These are phyloP conservation scores for Agapetus fuscipes DNA, from an alignment of 2,888 invertebrate species.

Conservation along the genomic window DNA sequence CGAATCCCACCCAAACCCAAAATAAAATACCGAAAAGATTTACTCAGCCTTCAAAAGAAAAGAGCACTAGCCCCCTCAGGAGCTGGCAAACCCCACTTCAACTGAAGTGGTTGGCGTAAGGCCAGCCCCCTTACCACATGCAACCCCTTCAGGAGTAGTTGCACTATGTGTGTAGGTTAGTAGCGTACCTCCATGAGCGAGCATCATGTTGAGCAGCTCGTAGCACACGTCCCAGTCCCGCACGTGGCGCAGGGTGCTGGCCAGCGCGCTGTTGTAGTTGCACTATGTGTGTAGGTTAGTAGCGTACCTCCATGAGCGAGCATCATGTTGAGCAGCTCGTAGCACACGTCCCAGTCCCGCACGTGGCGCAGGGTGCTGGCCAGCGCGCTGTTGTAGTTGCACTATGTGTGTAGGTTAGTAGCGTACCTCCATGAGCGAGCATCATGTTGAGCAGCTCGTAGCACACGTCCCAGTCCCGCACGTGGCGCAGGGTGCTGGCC, in stretches of 20 bases:
- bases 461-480: conserved; percentile 58
- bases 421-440: conserved; percentile 48
- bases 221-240: conserved; percentile 59
- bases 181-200: conserved; percentile 49
- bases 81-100: too few species aligned
- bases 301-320: conserved; percentile 49
- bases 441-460: conserved; percentile 51
- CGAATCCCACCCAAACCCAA: too few species aligned
- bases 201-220: conserved; percentile 48
- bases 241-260: conserved; percentile 60
- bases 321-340: conserved; percentile 50
- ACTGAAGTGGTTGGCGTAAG: too few species aligned
- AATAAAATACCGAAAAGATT: too few species aligned
- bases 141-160: too few species aligned
- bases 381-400: conserved; percentile 59
- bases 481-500: conserved; percentile 59
- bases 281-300: too few species aligned
- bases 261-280: conserved; percentile 60
- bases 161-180: too few species aligned
- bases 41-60: too few species aligned
- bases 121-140: too few species aligned
- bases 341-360: conserved; percentile 57
- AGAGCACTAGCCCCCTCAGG: too few species aligned
- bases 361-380: conserved; percentile 62
- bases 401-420: too few species aligned